These are phyloP conservation scores for Drosophila putrida DNA, from an alignment of 2,888 invertebrate genomes.

Conservation along the genomic window DNA sequence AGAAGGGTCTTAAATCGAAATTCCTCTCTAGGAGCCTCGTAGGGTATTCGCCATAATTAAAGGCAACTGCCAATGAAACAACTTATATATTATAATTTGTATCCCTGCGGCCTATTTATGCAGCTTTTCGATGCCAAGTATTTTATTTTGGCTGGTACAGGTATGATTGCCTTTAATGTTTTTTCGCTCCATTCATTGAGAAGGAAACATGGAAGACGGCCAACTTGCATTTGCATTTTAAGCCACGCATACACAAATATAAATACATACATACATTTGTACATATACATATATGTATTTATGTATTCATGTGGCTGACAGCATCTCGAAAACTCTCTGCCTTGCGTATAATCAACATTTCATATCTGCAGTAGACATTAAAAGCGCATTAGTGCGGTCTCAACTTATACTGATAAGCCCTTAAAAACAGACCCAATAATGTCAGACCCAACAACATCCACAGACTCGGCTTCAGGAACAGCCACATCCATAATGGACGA, in stretches of 20 bases:
- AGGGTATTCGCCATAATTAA: conserved; percentile 56
- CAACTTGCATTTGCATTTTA: conserved; percentile 61
- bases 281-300: not conserved
- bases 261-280: not conserved
- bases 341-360: conserved; percentile 83
- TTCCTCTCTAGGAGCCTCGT: conserved; percentile 1
- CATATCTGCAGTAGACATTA: conserved; percentile 85
- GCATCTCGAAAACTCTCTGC: conserved; percentile 31
- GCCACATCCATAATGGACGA: conserved; percentile 10
- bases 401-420: conserved; percentile 74
- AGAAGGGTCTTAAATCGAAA: not conserved
- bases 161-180: conserved; percentile 30
- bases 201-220: conserved; percentile 36
- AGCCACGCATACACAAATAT: conserved; percentile 16
- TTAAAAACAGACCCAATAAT: conserved; percentile 51
- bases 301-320: conserved; percentile 26
- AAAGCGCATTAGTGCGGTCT: conserved; percentile 86
- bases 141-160: conserved; percentile 36
- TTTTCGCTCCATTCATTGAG: conserved; percentile 44
- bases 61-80: conserved; percentile 80
- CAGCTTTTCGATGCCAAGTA: conserved; percentile 38
- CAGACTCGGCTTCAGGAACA: not conserved
- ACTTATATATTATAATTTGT: conserved; percentile 82
- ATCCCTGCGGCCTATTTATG: conserved; percentile 76
- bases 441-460: conserved; percentile 23